Evolutionary conservation across 2,888 invertebrate genomes (phyloP), one percentile per base, ranked within the genome.

Genomic region (Dicyrtoma fusca): DNA sequence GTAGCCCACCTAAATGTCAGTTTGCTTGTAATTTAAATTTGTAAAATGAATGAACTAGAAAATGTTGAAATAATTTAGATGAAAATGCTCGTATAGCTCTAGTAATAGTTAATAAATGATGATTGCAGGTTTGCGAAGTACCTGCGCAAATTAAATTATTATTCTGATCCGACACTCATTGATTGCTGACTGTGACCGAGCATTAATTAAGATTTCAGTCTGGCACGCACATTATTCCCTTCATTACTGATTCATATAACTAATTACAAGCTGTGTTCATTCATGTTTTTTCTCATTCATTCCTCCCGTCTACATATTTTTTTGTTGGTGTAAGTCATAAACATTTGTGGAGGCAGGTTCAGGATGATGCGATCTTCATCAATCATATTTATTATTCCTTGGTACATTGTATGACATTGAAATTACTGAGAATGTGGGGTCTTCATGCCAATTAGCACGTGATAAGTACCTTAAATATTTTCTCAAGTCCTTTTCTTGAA

Each of bases 11-110:
- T 17, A 19, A 53, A 53, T 19, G 19, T 21, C 53, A 11, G n/a
- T 57, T 21, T 63, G 63, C 63, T 63, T 63, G 63, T 63, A 63
- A 63, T 63, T 63, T 63, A 63, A 44, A 63, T 63, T 63, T 63
- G 63, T 63, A 44, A 63, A 63, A 63, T 63, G 63, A 63, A 34
- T 34, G 34, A 34, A 34, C 34, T 34, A 34, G 34, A 34, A 34
- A 34, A 34, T 34, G 34, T 34, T 17, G 11, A 49, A 17, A 17
- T 45, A 44, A 63, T 47, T n/a, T 21, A 63, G 63, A 64, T 63
- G 51, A 64, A 51, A 64, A 64, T 25, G 19, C 25, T 64, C 21
- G 51, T 26, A 64, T 53, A 17, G 25, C 1, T 53, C 1, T 11
- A 53, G n/a, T n/a, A n/a, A 21, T 14, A 21, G 26, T 44, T 25